Evolutionary conservation across 1,140 invertebrate genomes (phyloP).

Genomic region (Drosophila paulistorum): DNA sequence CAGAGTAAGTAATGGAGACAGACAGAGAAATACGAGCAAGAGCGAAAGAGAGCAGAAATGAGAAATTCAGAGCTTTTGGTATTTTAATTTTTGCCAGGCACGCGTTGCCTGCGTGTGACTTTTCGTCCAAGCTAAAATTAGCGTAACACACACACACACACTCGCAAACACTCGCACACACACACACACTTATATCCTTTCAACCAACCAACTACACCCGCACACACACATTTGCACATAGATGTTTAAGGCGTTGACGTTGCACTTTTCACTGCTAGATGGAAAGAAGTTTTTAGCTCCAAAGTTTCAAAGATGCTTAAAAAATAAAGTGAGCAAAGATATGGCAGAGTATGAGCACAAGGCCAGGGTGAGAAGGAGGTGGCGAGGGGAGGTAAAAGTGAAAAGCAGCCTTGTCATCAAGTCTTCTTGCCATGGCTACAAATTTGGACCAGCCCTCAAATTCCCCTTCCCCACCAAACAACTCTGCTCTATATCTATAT

Average conservation of each 20-base stretch:
- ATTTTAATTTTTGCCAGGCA: slow-evolving; percentile 67
- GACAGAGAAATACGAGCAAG: background rate
- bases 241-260: slow-evolving; percentile 63
- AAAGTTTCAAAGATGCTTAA: slow-evolving; percentile 40
- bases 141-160: slow-evolving; percentile 39
- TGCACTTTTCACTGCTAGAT: slow-evolving; percentile 55
- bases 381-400: background rate
- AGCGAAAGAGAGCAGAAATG: slow-evolving; percentile 2
- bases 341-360: background rate
- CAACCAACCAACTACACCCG: slow-evolving; percentile 7
- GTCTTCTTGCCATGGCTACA: slow-evolving; percentile 29
- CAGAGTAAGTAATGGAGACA: slow-evolving; percentile 9
- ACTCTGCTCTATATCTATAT: background rate
- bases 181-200: slow-evolving; percentile 3
- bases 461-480: background rate
- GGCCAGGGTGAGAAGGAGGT: no score
- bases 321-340: slow-evolving; percentile 28
- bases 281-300: slow-evolving; percentile 33
- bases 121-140: slow-evolving; percentile 53
- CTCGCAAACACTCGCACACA: slow-evolving; percentile 9
- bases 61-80: slow-evolving; percentile 26
- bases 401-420: slow-evolving; percentile 32
- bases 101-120: slow-evolving; percentile 53
- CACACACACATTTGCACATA: slow-evolving; percentile 31
- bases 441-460: slow-evolving; percentile 32